Conservation (phyloP, 1,140 invertebrate species). For the Drosophila quadrilineata region DNA sequence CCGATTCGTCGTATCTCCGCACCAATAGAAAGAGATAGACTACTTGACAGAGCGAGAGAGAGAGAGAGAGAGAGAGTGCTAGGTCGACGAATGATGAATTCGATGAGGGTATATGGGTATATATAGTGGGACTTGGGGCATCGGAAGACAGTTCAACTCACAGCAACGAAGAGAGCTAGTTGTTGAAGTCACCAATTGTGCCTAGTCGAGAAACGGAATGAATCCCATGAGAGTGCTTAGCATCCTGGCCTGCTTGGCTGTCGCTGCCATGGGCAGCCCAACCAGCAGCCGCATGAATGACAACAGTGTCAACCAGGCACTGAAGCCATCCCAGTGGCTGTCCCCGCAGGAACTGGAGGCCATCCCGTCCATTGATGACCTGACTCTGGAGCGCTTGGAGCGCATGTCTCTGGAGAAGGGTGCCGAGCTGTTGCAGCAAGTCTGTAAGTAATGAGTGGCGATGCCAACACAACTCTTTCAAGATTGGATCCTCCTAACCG, state of each 20-base stretch:
- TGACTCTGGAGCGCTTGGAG: slow-evolving; percentile 63
- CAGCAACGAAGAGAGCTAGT: slow-evolving; percentile 24
- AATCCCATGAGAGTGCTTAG: slow-evolving; percentile 64
- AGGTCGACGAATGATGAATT: no score
- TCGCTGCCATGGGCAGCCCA: slow-evolving; percentile 45
- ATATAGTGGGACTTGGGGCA: no score
- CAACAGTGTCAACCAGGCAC: slow-evolving; percentile 46
- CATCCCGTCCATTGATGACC: slow-evolving; percentile 55
- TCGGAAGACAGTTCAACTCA: slow-evolving; percentile 51
- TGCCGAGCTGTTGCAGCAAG: slow-evolving; percentile 59
- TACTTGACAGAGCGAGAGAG: no score
- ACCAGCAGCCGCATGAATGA: slow-evolving; percentile 33
- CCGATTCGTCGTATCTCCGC: no score
- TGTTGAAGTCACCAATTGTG: slow-evolving; percentile 29
- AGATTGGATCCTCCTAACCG: not conserved
- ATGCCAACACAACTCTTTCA: no score
- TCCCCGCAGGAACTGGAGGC: slow-evolving; percentile 44
- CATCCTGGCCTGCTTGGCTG: slow-evolving; percentile 55
- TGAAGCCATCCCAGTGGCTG: slow-evolving; percentile 67
- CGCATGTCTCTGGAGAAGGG: slow-evolving; percentile 62
- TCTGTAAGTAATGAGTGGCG: slow-evolving; percentile 56
- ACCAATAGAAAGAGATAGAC: no score
- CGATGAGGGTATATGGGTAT: no score
- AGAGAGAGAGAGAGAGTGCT: no score
- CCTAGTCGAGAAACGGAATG: slow-evolving; percentile 41